A percentile compares a stretch with the other conserved stretches of the same genome.
Evolutionary conservation across 1,140 invertebrate genomes (phyloP).

Genomic region (Ceratoteleas bidentatus): DNA sequence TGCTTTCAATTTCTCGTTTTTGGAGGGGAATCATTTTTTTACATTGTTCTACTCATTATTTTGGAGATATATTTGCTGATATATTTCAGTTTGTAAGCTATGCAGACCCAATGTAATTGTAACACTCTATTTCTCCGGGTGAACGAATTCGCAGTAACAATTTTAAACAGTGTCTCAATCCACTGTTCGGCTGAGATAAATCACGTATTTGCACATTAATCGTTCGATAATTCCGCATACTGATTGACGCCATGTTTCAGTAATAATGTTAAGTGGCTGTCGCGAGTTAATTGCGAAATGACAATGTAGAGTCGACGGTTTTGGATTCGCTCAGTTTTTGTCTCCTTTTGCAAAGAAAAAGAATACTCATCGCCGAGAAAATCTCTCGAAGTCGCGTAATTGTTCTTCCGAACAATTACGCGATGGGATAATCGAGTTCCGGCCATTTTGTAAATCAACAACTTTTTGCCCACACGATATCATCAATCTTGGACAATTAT

Average conservation of each 20-base stretch:
- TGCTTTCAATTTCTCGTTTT: too few relatives aligned
- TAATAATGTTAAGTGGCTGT: constrained; percentile 20
- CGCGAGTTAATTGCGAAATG: constrained; percentile 18
- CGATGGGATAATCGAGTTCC: too few relatives aligned
- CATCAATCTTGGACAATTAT: not conserved
- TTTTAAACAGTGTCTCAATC: not conserved
- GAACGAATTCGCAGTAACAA: constrained; percentile 1
- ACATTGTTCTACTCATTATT: not conserved
- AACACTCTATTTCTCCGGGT: not conserved
- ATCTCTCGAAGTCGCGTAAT: too few relatives aligned
- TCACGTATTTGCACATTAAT: constrained; percentile 5
- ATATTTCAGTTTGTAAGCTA: not conserved
- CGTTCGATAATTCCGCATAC: constrained; percentile 20
- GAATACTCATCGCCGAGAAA: too few relatives aligned
- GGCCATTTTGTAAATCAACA: not conserved
- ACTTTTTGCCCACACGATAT: constrained; percentile 9
- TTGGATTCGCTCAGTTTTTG: constrained; percentile 17
- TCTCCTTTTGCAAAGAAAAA: not conserved
- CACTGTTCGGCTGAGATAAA: not conserved
- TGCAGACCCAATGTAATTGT: too few relatives aligned
- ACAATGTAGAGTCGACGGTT: constrained; percentile 18
- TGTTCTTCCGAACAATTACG: too few relatives aligned
- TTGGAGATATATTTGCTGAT: not conserved
- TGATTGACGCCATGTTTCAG: not conserved
- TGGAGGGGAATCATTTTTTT: too few relatives aligned